Conservation (phyloP, 2,797 vertebrate genomes). For the Periophthalmus magnuspinnatus region DNA sequence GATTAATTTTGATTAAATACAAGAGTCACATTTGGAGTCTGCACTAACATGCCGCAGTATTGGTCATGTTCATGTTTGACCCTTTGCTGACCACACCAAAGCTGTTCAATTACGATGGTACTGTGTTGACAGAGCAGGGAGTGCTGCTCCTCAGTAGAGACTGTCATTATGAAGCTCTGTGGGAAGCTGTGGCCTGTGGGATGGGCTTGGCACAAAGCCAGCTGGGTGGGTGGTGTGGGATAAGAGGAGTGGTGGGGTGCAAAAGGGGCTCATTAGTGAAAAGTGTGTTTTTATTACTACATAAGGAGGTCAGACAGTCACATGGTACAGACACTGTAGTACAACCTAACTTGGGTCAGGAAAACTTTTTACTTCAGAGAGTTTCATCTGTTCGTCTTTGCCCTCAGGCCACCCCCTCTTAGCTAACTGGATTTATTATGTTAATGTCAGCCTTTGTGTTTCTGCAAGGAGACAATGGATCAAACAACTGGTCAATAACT, state of each 20-base stretch:
- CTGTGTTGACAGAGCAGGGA: constrained; percentile 59
- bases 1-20: no score
- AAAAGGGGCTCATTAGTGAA: constrained; percentile 22
- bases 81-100: constrained; percentile 27
- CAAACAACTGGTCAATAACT: constrained; percentile 67
- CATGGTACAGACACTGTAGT: constrained; percentile 27
- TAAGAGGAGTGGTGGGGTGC: constrained; percentile 18
- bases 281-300: constrained; percentile 16
- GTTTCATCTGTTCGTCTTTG: constrained; percentile 27
- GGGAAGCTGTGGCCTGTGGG: constrained; percentile 42
- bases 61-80: constrained; percentile 4
- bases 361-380: constrained; percentile 61
- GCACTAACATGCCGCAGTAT: not conserved
- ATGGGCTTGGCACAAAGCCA: constrained; percentile 40
- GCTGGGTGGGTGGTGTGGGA: constrained; percentile 19
- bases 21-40: no score
- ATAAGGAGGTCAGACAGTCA: constrained; percentile 16
- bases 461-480: constrained; percentile 69
- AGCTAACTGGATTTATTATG: constrained; percentile 76
- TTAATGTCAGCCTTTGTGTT: constrained; percentile 66
- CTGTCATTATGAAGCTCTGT: constrained; percentile 61
- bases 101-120: constrained; percentile 41
- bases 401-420: constrained; percentile 52
- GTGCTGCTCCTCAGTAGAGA: constrained; percentile 48
- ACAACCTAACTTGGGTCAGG: not conserved